Conservation (phyloP, 2,797 vertebrate species). For the Eulemur coronatus region DNA sequence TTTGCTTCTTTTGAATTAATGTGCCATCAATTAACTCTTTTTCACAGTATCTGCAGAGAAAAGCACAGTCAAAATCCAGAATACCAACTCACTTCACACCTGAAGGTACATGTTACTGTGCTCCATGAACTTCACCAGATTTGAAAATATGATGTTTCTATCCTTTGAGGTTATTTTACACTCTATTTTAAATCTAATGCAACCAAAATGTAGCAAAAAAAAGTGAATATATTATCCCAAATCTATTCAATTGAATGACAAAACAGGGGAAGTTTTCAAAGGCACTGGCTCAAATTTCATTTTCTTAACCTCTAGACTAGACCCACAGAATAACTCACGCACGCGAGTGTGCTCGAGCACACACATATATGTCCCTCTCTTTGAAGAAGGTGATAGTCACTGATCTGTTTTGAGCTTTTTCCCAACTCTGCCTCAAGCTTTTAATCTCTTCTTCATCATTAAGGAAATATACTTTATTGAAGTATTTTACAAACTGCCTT, state of each 20-base stretch:
- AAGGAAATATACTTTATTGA: constrained; percentile 1
- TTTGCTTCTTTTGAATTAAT: neutral
- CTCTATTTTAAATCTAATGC: constrained; percentile 17
- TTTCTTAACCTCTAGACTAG: constrained; percentile 9
- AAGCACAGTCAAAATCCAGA: neutral
- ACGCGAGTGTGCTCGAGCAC: neutral
- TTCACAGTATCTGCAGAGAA: neutral
- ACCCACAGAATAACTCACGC: neutral
- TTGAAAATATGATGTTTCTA: neutral
- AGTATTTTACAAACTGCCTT: constrained; percentile 36
- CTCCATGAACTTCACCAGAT: neutral
- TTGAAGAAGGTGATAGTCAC: neutral
- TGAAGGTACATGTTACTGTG: too few relatives aligned
- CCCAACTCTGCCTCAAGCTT: constrained; percentile 9
- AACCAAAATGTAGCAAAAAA: neutral
- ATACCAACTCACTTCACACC: neutral
- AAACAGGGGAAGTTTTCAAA: constrained; percentile 41
- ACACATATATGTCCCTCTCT: neutral
- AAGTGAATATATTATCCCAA: neutral
- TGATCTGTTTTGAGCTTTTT: neutral
- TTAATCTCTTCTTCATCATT: neutral
- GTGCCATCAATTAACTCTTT: neutral
- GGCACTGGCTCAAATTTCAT: constrained; percentile 9
- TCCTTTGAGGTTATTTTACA: constrained; percentile 10
- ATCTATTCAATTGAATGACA: constrained; percentile 7